Evolutionary conservation across 2,888 invertebrate genomes (phyloP).

Genomic region (Ypsolopha scabrella): DNA sequence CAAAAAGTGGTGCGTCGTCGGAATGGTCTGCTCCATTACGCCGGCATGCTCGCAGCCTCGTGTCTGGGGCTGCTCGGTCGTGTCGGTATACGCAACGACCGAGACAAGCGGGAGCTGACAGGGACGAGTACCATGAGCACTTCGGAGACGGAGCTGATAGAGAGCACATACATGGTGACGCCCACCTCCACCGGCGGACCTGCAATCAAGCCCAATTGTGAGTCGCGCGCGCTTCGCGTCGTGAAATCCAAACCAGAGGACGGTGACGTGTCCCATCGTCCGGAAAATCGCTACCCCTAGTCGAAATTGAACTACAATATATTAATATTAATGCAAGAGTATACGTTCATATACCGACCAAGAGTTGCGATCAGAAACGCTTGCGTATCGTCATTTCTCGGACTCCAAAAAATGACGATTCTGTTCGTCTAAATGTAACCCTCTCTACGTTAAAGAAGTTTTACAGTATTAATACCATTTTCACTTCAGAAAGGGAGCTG

Average conservation of each 20-base stretch:
- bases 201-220: conserved; percentile 76
- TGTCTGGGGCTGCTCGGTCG: conserved; percentile 69
- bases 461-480: conserved; percentile 72
- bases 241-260: conserved; percentile 49
- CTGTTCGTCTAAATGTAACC: not conserved
- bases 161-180: conserved; percentile 98
- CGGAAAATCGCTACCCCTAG: conserved; percentile 17
- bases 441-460: conserved; percentile 36
- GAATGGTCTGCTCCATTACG: conserved; percentile 20
- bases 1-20: conserved; percentile 2
- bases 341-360: conserved; percentile 26
- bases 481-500: conserved; percentile 88
- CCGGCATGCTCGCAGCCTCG: conserved; percentile 40
- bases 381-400: conserved; percentile 16
- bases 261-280: conserved; percentile 18
- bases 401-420: conserved; percentile 24
- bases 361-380: conserved; percentile 26
- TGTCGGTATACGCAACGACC: conserved; percentile 48
- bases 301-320: conserved; percentile 20
- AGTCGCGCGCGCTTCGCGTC: conserved; percentile 26
- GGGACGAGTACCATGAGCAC: conserved; percentile 91
- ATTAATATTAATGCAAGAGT: not conserved
- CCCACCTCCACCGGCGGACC: conserved; percentile 98
- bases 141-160: conserved; percentile 98
- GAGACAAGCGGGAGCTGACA: conserved; percentile 64